These are phyloP conservation scores for Atherinosoma microstoma DNA, from an alignment of 2,797 vertebrate species.

Conservation along the genomic window DNA sequence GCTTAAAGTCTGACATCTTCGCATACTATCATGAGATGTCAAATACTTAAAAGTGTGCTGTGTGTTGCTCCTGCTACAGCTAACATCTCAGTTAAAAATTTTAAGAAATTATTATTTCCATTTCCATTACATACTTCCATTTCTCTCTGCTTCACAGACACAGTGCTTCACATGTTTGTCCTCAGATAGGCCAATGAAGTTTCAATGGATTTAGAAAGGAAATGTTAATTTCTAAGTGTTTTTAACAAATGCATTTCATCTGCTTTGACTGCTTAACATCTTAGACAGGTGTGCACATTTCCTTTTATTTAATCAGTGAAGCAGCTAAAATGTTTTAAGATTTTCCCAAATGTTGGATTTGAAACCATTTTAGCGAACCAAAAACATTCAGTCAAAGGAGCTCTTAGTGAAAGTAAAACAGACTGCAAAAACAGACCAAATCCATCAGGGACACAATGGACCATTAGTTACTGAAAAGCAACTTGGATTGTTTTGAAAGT, in stretches of 20 bases:
- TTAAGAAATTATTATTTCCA: too few species aligned
- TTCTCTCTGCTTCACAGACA: background rate
- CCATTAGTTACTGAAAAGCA: background rate
- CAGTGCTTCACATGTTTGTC: background rate
- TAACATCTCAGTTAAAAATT: too few species aligned
- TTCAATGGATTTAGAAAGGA: background rate
- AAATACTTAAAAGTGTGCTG: too few species aligned
- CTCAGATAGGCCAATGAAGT: background rate
- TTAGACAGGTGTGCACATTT: background rate
- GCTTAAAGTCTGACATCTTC: too few species aligned
- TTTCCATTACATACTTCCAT: too few species aligned
- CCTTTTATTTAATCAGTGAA: background rate
- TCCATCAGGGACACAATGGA: background rate
- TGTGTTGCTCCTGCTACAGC: too few species aligned
- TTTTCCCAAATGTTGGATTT: background rate
- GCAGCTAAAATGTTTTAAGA: background rate
- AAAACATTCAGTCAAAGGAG: background rate
- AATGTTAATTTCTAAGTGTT: background rate
- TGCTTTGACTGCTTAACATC: background rate
- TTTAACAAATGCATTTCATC: background rate
- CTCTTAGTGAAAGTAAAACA: background rate
- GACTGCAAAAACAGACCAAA: background rate
- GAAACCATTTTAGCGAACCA: background rate
- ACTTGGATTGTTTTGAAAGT: background rate
- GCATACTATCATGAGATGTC: too few species aligned